Evolutionary conservation across 2,797 vertebrate genomes (phyloP), one percentile per base, ranked within the genome.

Genomic region (Tadarida brasiliensis): DNA sequence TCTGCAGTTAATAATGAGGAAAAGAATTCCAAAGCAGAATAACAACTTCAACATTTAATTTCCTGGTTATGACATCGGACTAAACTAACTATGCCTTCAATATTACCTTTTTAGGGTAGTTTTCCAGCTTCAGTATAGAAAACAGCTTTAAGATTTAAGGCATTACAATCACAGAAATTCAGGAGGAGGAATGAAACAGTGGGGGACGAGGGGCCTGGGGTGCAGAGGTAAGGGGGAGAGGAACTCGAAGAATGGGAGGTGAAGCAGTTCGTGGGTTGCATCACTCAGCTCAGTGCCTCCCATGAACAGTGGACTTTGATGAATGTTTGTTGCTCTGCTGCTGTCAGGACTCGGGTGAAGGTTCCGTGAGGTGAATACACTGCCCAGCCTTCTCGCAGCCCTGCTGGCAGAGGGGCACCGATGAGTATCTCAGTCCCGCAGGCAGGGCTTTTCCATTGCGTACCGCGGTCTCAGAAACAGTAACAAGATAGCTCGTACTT

Each of bases 11-110:
- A 95, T 93, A 97, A 90, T 70, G 22, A 83, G 77, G 91, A 83
- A 83, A 63, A 61, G 44, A 0, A 87, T 90, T 96, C 95, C 65
- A 95, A 90, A 94, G 82, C 15, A 96, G 94, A 97, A 96, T 33
- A 67, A 96, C 85, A 90, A 90, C 44, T 17, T 92, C 51, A 84
- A 97, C 93, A 93, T 94, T 96, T 88, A 94, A 77, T 96, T 97
- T 97, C 97, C 87, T 97, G 61, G 77, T 44, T 97, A 78, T 70
- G 96, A 87, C 11, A 90, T 24, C 39, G 80, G 78, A 90, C 44
- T 85, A 39, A 76, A 80, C 96, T 84, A 96, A 97, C 94, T 78
- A 44, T 16, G 20, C 92, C 89, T 97, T 61, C 44, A 35, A 33
- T 74, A 90, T 78, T 94, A n/a, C 5, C 33, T 92, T 57, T 76